Conservation (phyloP, 2,797 vertebrate species). For the Sebastes ruberrimus region DNA sequence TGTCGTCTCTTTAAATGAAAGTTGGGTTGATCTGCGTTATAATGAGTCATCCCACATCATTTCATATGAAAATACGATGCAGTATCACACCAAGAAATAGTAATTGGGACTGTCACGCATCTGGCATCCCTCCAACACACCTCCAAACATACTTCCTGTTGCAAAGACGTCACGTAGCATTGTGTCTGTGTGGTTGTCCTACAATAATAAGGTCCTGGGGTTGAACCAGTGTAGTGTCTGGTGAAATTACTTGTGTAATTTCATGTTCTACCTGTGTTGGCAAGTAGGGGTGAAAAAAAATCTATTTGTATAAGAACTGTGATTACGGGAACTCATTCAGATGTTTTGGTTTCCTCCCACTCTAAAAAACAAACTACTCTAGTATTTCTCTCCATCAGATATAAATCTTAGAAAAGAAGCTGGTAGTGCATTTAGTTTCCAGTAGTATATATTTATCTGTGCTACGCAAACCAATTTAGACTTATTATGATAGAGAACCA, state of each 20-base stretch:
- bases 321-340: neutral
- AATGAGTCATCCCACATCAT: conserved; percentile 23
- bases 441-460: neutral
- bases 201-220: neutral
- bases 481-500: neutral
- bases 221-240: neutral
- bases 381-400: neutral
- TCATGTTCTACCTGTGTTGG: neutral
- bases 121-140: neutral
- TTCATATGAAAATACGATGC: neutral
- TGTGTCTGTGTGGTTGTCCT: neutral
- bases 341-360: neutral
- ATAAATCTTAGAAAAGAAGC: neutral
- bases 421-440: neutral
- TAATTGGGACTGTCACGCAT: conserved; percentile 5
- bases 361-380: neutral
- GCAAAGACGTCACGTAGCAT: neutral
- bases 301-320: neutral
- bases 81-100: neutral
- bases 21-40: conserved; percentile 31
- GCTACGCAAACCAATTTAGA: neutral
- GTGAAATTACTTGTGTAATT: neutral
- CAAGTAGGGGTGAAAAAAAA: neutral
- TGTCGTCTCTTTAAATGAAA: conserved; percentile 32
- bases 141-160: neutral